A percentile compares a stretch with the other conserved stretches of the same genome.
Evolutionary conservation across 92 coral and sea anemone genomes (phyloP).

Genomic region (Parazoanthus atlanticus): DNA sequence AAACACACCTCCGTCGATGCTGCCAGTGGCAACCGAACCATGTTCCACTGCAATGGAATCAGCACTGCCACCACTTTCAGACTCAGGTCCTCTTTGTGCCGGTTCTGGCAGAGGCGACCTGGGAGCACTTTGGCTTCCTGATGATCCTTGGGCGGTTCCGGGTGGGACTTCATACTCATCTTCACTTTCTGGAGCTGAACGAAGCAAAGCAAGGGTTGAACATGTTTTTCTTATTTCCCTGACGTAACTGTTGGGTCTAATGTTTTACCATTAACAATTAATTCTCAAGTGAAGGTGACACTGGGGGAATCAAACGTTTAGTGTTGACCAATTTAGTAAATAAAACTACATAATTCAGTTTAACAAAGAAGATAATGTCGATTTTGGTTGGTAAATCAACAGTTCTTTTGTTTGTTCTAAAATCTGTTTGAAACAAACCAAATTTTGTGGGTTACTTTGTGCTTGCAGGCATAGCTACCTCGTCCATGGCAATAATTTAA

Average conservation of each 20-base stretch:
- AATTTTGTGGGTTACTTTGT: too few relatives aligned
- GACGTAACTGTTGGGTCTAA: not conserved
- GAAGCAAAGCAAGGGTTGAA: not conserved
- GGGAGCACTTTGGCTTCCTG: constrained; percentile 95
- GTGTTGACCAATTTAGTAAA: too few relatives aligned
- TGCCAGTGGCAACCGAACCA: constrained; percentile 70
- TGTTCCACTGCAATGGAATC: constrained; percentile 94
- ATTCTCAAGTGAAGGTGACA: too few relatives aligned
- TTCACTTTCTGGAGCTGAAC: constrained; percentile 88
- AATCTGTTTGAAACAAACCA: too few relatives aligned
- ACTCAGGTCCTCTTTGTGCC: constrained; percentile 79
- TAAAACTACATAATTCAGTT: too few relatives aligned
- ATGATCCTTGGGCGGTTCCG: constrained; percentile 84
- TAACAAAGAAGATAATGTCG: too few relatives aligned
- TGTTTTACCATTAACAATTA: not conserved
- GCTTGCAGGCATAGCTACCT: too few relatives aligned
- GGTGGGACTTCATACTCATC: constrained; percentile 92
- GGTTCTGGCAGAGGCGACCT: constrained; percentile 87
- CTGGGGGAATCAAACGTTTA: too few relatives aligned
- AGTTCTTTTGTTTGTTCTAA: too few relatives aligned
- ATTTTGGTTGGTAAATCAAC: too few relatives aligned
- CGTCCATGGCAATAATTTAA: too few relatives aligned
- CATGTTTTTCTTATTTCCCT: too few relatives aligned
- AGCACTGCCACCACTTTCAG: constrained; percentile 97
- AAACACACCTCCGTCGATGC: constrained; percentile 70